phyloP scores from a whole-genome alignment of 2,797 vertebrate genomes.

The Urosaurus nigricauda region DNA sequence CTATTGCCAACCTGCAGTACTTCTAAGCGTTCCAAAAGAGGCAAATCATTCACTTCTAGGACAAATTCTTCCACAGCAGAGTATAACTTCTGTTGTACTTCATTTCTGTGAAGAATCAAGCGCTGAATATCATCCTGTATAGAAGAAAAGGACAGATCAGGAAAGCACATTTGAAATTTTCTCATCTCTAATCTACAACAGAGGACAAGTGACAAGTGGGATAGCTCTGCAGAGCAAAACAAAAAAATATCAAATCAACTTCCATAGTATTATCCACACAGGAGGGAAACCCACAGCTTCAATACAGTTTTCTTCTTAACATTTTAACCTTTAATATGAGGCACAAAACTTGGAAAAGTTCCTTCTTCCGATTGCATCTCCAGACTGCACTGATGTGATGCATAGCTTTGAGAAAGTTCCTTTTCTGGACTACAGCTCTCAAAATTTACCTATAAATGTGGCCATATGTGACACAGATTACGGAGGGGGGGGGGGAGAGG shows the following conservation, averaged over 20 bases:
- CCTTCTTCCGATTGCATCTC: too few relatives aligned
- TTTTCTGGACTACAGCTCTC: too few relatives aligned
- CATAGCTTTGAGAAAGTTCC: too few relatives aligned
- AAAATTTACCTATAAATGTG: too few relatives aligned
- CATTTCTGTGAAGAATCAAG: conserved; percentile 77
- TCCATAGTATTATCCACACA: not conserved
- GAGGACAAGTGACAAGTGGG: not conserved
- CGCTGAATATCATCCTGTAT: conserved; percentile 71
- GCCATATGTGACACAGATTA: too few relatives aligned
- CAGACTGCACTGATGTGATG: too few relatives aligned
- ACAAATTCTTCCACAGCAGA: conserved; percentile 74
- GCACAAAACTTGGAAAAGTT: too few relatives aligned
- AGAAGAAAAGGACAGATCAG: conserved; percentile 35
- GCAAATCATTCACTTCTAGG: conserved; percentile 76
- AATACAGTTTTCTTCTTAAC: too few relatives aligned
- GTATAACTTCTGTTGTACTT: conserved; percentile 72
- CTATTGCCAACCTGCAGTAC: conserved; percentile 73
- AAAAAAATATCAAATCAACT: not conserved
- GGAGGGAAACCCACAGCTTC: not conserved
- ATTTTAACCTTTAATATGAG: too few relatives aligned
- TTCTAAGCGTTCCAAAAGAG: conserved; percentile 73
- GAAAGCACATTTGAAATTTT: rapidly evolving
- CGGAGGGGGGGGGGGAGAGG: too few relatives aligned
- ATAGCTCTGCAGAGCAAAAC: not conserved
- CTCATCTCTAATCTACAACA: too few relatives aligned